Evolutionary conservation across 2,888 invertebrate species (phyloP).

Genomic region (Drosophila birchii): DNA sequence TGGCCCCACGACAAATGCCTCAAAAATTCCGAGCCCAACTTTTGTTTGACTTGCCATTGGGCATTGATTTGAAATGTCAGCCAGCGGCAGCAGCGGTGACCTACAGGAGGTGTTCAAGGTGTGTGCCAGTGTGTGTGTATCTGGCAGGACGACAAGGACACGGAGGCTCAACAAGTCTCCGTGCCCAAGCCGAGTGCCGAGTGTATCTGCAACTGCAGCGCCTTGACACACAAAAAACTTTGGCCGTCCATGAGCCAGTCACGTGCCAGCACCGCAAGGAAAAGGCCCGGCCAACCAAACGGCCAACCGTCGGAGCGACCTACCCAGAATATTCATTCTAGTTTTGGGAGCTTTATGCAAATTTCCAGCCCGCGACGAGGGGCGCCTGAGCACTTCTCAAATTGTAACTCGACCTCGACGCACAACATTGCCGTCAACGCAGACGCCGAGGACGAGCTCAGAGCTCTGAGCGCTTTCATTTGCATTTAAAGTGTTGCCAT

Average conservation of each 20-base stretch:
- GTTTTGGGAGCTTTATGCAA: conserved; percentile 74
- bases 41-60: conserved; percentile 43
- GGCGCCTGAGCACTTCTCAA: conserved; percentile 59
- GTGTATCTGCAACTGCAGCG: conserved; percentile 41
- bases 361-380: conserved; percentile 49
- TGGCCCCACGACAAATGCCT: conserved; percentile 46
- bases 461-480: conserved; percentile 63
- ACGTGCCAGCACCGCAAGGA: conserved; percentile 53
- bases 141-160: conserved; percentile 64
- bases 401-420: conserved; percentile 75
- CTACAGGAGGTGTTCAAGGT: conserved; percentile 62
- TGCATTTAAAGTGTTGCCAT: conserved; percentile 79
- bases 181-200: conserved; percentile 18
- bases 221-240: conserved; percentile 75
- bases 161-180: conserved; percentile 74
- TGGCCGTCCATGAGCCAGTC: conserved; percentile 55
- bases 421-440: conserved; percentile 53
- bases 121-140: conserved; percentile 27
- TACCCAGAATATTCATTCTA: conserved; percentile 72
- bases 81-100: conserved; percentile 49
- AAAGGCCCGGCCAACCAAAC: conserved; percentile 44
- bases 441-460: conserved; percentile 52
- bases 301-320: conserved; percentile 34
- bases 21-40: conserved; percentile 56
- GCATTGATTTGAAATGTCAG: conserved; percentile 60